Evolutionary conservation across 53 echinoderm and acorn worm species (phyloP).

Genomic region (Paracentrotus lividus): DNA sequence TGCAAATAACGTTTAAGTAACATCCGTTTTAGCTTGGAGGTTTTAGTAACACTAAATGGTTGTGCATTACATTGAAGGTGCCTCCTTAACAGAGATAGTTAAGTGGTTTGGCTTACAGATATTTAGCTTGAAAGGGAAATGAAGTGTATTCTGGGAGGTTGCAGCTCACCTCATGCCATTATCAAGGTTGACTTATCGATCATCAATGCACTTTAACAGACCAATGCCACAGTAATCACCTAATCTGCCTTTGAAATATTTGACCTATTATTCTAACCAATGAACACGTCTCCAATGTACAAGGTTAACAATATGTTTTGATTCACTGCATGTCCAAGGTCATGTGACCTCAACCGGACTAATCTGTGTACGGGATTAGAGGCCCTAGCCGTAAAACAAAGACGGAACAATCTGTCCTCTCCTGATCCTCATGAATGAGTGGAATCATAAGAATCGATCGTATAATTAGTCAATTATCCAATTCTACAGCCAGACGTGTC

Average conservation of each 20-base stretch:
- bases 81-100: neutral
- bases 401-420: neutral
- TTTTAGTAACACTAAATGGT: neutral
- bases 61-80: neutral
- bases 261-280: constrained; percentile 30
- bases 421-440: neutral
- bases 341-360: constrained; percentile 20
- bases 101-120: neutral
- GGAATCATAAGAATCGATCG: neutral
- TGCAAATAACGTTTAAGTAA: too few relatives aligned
- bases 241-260: constrained; percentile 38
- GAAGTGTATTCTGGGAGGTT: neutral
- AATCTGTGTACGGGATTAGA: constrained; percentile 13
- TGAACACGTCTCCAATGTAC: constrained; percentile 6
- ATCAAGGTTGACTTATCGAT: constrained; percentile 49
- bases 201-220: constrained; percentile 38
- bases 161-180: constrained; percentile 1
- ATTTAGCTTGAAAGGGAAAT: neutral
- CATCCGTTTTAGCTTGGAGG: too few relatives aligned
- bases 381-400: constrained; percentile 1
- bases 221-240: constrained; percentile 43
- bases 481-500: neutral
- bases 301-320: neutral
- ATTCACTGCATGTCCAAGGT: constrained; percentile 23
- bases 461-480: constrained; percentile 21